Percentiles rank a stretch among this genome's conserved stretches.
phyloP scores from a whole-genome alignment of 1,140 invertebrate species.

The Hypsibius dujardini region DNA sequence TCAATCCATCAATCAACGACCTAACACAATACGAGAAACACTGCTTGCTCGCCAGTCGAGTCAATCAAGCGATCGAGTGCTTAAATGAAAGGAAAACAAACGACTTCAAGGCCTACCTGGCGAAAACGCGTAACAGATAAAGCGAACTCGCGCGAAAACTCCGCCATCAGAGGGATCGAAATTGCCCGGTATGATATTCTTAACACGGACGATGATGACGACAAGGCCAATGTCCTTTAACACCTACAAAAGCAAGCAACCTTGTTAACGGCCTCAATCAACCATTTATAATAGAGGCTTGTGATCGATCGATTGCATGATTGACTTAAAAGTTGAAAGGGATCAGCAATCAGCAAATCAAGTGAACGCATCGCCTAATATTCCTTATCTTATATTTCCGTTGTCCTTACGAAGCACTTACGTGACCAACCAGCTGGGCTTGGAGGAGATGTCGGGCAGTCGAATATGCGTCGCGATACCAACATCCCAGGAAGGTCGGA shows the following conservation, averaged over 20 bases:
- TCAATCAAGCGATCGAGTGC: too few relatives aligned
- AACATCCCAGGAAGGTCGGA: not conserved
- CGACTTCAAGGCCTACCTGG: not conserved
- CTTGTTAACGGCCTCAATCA: too few relatives aligned
- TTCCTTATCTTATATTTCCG: too few relatives aligned
- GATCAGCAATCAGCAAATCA: too few relatives aligned
- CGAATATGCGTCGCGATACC: not conserved
- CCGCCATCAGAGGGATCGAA: slow-evolving; percentile 13
- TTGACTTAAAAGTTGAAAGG: too few relatives aligned
- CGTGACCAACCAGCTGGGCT: not conserved
- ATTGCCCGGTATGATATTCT: not conserved
- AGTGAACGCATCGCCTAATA: too few relatives aligned
- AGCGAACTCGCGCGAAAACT: slow-evolving; percentile 9
- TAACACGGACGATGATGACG: not conserved
- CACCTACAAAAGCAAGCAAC: not conserved
- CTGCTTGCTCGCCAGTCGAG: too few relatives aligned
- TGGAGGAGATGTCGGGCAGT: not conserved
- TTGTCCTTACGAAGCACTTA: not conserved
- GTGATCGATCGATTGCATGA: too few relatives aligned
- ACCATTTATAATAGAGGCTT: too few relatives aligned
- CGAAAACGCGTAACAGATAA: not conserved
- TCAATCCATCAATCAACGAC: too few relatives aligned
- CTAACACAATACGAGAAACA: too few relatives aligned
- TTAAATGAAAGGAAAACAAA: too few relatives aligned
- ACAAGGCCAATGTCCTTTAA: not conserved